These are phyloP conservation scores for Taxidea taxus DNA, from an alignment of 2,113 vertebrate species.

Conservation along the genomic window DNA sequence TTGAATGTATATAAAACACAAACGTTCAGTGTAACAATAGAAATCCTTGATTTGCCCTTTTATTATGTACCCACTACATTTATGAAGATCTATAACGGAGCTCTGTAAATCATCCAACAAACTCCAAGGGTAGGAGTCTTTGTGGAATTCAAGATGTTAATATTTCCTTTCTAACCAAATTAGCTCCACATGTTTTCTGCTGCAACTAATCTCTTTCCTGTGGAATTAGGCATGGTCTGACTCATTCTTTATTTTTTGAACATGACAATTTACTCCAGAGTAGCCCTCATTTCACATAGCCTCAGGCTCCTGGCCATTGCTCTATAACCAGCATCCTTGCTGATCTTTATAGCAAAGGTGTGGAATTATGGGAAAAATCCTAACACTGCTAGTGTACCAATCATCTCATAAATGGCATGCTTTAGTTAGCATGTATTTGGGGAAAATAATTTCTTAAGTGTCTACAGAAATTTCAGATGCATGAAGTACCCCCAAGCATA, in stretches of 20 bases:
- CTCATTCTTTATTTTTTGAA: conserved; percentile 71
- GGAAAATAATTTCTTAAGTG: neutral
- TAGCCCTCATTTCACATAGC: conserved; percentile 49
- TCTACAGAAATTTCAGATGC: neutral
- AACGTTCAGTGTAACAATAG: neutral
- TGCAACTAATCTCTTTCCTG: conserved; percentile 72
- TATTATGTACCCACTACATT: neutral
- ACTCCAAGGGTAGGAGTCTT: conserved; percentile 40
- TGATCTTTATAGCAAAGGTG: neutral
- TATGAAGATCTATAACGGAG: neutral
- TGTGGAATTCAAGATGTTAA: conserved; percentile 73
- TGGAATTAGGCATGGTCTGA: conserved; percentile 75
- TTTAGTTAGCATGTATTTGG: neutral
- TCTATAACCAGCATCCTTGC: neutral
- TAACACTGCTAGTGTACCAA: neutral
- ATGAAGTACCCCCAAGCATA: neutral
- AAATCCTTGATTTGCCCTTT: neutral
- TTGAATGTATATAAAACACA: neutral
- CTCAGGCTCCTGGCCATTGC: neutral
- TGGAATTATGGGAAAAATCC: neutral
- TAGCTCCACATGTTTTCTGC: conserved; percentile 74
- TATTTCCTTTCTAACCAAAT: conserved; percentile 72
- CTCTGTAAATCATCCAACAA: conserved; percentile 41
- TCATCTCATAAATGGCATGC: neutral
- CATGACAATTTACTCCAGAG: conserved; percentile 66